Percentiles rank a stretch among this genome's conserved stretches.
Conservation (phyloP, 1,140 invertebrate genomes). For the Brachionus plicatilis region DNA sequence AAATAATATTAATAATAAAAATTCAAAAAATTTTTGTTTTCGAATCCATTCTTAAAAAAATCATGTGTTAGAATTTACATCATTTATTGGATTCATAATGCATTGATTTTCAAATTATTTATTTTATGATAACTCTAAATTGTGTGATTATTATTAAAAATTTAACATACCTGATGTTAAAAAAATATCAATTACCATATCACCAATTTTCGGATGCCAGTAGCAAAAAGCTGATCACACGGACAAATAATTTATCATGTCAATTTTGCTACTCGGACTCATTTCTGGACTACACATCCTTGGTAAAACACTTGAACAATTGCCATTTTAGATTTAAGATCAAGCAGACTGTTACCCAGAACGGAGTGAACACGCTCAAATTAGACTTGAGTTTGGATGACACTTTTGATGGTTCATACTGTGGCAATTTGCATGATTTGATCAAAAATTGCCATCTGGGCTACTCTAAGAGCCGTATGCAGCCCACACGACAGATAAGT, state of each 20-base stretch:
- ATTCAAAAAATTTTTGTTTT: too few relatives aligned
- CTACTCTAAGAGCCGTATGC: slow-evolving; percentile 62
- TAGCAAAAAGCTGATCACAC: background rate
- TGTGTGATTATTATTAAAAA: too few relatives aligned
- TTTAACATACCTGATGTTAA: too few relatives aligned
- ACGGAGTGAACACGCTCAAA: background rate
- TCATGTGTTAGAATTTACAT: too few relatives aligned
- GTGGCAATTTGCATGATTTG: slow-evolving; percentile 85
- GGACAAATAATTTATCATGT: background rate
- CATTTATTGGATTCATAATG: too few relatives aligned
- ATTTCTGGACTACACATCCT: background rate
- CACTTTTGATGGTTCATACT: slow-evolving; percentile 86
- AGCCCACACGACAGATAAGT: background rate
- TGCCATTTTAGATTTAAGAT: slow-evolving; percentile 29
- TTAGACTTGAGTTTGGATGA: slow-evolving; percentile 70
- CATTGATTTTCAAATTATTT: too few relatives aligned
- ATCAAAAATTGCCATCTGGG: slow-evolving; percentile 61
- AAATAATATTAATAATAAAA: too few relatives aligned
- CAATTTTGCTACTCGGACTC: background rate
- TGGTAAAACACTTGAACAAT: slow-evolving; percentile 9
- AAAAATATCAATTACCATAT: too few relatives aligned
- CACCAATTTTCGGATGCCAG: background rate
- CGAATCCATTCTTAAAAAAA: too few relatives aligned
- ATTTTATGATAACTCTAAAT: too few relatives aligned
- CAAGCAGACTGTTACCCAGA: background rate